Evolutionary conservation across 2,113 vertebrate genomes (phyloP).

Genomic region (Pantherophis guttatus): DNA sequence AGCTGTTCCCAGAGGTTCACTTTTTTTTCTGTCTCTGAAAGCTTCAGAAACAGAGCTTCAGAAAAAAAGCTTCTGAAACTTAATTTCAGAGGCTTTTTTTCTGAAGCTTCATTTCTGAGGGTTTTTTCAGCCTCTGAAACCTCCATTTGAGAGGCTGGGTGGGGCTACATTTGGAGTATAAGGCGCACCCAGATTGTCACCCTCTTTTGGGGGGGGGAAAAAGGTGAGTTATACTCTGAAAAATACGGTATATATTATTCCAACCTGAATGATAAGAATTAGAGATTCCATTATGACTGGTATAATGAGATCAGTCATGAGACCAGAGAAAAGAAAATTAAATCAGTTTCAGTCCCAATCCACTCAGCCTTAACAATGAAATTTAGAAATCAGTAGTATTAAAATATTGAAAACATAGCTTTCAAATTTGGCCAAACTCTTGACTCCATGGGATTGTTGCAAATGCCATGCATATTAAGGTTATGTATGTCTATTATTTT

Average conservation of each 20-base stretch:
- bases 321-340: slow-evolving; percentile 11
- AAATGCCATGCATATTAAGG: background rate
- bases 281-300: slow-evolving; percentile 8
- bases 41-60: too few species aligned
- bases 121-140: too few species aligned
- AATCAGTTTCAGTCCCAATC: slow-evolving; percentile 26
- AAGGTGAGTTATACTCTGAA: too few species aligned
- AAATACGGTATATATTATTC: background rate
- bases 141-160: too few species aligned
- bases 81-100: too few species aligned
- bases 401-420: background rate
- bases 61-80: too few species aligned
- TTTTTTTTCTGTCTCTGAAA: too few species aligned
- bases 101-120: too few species aligned
- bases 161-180: too few species aligned
- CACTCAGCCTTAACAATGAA: background rate
- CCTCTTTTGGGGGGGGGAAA: too few species aligned
- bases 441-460: background rate
- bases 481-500: background rate
- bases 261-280: slow-evolving; percentile 2
- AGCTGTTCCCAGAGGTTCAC: too few species aligned
- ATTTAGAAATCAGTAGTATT: background rate
- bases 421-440: background rate
- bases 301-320: background rate
- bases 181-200: too few species aligned